phyloP scores from a whole-genome alignment of 2,113 vertebrate species.

The Ctenomys sociabilis region DNA sequence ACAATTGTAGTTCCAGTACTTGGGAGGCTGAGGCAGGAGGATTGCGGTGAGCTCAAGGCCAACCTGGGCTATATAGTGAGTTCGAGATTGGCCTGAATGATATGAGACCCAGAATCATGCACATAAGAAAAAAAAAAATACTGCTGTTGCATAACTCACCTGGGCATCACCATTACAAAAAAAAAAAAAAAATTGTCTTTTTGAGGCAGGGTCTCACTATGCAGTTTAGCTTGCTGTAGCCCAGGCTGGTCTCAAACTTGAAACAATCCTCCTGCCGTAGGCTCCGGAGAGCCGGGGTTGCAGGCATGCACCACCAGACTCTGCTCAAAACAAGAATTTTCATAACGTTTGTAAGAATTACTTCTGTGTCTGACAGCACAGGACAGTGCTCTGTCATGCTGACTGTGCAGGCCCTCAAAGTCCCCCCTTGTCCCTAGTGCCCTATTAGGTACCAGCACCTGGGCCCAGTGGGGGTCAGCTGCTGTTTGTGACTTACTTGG shows the following conservation, averaged over 20 bases:
- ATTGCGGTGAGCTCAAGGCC: background rate
- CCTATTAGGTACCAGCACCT: background rate
- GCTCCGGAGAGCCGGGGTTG: too few species aligned
- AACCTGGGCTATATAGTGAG: background rate
- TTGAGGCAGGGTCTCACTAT: too few species aligned
- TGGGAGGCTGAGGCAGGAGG: background rate
- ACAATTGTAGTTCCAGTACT: background rate
- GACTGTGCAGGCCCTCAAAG: too few species aligned
- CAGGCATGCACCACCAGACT: too few species aligned
- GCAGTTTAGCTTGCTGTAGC: too few species aligned
- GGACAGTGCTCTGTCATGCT: background rate
- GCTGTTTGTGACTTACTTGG: background rate
- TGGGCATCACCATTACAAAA: background rate
- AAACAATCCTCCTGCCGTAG: too few species aligned
- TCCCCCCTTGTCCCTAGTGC: fast-evolving
- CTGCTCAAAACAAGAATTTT: background rate
- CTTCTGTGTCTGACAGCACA: background rate
- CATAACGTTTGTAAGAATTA: background rate
- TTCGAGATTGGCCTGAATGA: background rate
- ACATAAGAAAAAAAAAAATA: background rate
- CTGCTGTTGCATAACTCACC: background rate
- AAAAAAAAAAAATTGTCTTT: too few species aligned
- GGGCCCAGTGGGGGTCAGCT: background rate
- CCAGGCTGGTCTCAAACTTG: too few species aligned
- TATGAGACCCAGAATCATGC: background rate